phyloP scores from a whole-genome alignment of 2,888 invertebrate genomes.

The Protodeltote pygarga region DNA sequence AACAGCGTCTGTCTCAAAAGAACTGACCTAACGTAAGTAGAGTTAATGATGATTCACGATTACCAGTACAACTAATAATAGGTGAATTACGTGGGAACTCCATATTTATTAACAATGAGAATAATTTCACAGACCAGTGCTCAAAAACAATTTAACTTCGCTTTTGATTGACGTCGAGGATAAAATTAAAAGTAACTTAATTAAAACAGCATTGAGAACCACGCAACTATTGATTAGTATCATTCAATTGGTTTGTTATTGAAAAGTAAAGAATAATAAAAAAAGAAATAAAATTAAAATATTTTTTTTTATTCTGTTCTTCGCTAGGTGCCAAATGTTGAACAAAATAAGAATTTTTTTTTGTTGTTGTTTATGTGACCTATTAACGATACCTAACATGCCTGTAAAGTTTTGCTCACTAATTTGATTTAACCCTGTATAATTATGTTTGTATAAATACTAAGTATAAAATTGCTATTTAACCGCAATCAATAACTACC shows the following conservation, averaged over 20 bases:
- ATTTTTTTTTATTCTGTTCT: too few relatives aligned
- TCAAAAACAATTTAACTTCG: conserved; percentile 22
- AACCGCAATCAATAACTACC: too few relatives aligned
- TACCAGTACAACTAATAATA: too few relatives aligned
- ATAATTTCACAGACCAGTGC: conserved; percentile 28
- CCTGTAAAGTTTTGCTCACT: conserved; percentile 9
- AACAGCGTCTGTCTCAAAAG: too few relatives aligned
- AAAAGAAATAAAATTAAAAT: neutral
- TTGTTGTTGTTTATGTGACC: neutral
- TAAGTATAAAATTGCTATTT: too few relatives aligned
- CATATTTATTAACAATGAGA: conserved; percentile 28
- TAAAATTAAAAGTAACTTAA: conserved; percentile 36
- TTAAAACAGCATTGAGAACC: conserved; percentile 9
- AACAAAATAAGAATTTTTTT: too few relatives aligned
- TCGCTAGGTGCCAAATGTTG: too few relatives aligned
- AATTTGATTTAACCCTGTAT: too few relatives aligned
- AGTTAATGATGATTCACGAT: conserved; percentile 4
- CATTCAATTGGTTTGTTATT: conserved; percentile 6
- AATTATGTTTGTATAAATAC: too few relatives aligned
- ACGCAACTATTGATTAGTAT: neutral
- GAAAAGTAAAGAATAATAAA: neutral
- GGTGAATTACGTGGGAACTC: conserved; percentile 24
- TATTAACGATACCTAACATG: too few relatives aligned
- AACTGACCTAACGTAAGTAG: too few relatives aligned
- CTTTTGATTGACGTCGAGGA: conserved; percentile 30